phyloP scores from a whole-genome alignment of 2,888 invertebrate genomes.

The Leptura quadrifasciata region DNA sequence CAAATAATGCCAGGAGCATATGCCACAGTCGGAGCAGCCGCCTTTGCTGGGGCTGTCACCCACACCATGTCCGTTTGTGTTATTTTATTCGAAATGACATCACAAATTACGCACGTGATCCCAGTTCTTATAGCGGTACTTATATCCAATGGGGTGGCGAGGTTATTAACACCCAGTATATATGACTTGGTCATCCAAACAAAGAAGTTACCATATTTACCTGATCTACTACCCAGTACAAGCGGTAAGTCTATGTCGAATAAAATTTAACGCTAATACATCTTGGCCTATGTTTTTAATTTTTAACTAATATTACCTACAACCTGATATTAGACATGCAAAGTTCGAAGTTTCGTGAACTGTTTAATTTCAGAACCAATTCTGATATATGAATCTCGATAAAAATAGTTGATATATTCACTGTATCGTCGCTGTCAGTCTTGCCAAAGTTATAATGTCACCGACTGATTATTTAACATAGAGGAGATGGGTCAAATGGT shows the following conservation, averaged over 20 bases:
- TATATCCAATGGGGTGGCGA: conserved; percentile 94
- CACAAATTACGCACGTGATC: conserved; percentile 95
- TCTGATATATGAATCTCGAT: too few species aligned
- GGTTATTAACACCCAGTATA: conserved; percentile 93
- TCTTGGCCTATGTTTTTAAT: neutral
- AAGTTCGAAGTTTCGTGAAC: too few species aligned
- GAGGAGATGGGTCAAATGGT: too few species aligned
- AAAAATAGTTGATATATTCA: too few species aligned
- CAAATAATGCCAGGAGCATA: conserved; percentile 95
- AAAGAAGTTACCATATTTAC: conserved; percentile 96
- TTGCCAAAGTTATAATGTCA: too few species aligned
- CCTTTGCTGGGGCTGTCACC: conserved; percentile 96
- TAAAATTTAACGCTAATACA: neutral
- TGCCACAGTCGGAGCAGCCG: conserved; percentile 95
- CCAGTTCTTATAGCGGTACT: conserved; percentile 96
- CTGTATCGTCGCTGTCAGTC: too few species aligned
- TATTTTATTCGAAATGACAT: conserved; percentile 98
- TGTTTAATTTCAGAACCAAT: too few species aligned
- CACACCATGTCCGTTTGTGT: conserved; percentile 96
- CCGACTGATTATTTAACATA: too few species aligned
- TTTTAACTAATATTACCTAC: neutral
- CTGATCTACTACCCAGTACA: conserved; percentile 91
- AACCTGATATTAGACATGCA: too few species aligned
- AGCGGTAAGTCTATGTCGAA: conserved; percentile 73
- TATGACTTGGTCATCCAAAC: conserved; percentile 98